These are phyloP conservation scores for Oscheius sp. DNA, from an alignment of 2,888 invertebrate genomes.

Conservation along the genomic window DNA sequence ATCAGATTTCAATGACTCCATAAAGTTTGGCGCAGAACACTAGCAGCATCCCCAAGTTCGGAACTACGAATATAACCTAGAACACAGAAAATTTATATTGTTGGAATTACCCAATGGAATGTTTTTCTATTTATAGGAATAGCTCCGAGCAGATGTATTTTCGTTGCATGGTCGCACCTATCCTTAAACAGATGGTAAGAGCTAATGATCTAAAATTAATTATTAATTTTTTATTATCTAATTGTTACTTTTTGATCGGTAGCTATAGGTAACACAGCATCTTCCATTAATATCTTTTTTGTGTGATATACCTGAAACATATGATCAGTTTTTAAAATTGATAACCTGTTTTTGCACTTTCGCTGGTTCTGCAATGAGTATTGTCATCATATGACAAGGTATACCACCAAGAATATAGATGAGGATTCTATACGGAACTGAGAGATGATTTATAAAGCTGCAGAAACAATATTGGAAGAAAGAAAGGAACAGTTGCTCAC, in stretches of 20 bases:
- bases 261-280: neutral
- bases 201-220: conserved; percentile 10
- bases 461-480: no score
- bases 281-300: conserved; percentile 17
- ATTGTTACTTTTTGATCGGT: conserved; percentile 13
- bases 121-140: conserved; percentile 6
- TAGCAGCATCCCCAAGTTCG: neutral
- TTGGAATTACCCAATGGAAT: neutral
- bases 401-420: neutral
- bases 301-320: conserved; percentile 22
- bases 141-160: conserved; percentile 10
- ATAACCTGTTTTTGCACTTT: conserved; percentile 21
- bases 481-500: neutral
- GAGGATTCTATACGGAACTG: neutral
- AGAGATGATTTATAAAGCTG: conserved; percentile 12
- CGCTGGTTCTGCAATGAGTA: conserved; percentile 14
- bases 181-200: conserved; percentile 22
- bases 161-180: conserved; percentile 15
- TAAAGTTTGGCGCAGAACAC: conserved; percentile 4
- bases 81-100: no score
- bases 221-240: neutral
- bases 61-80: conserved; percentile 7
- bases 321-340: no score
- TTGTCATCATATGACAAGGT: neutral
- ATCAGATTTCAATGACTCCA: conserved; percentile 9